Percentiles rank a stretch among this genome's conserved stretches.
These are phyloP conservation scores for Aromia moschata DNA, from an alignment of 2,888 invertebrate species.

Conservation along the genomic window DNA sequence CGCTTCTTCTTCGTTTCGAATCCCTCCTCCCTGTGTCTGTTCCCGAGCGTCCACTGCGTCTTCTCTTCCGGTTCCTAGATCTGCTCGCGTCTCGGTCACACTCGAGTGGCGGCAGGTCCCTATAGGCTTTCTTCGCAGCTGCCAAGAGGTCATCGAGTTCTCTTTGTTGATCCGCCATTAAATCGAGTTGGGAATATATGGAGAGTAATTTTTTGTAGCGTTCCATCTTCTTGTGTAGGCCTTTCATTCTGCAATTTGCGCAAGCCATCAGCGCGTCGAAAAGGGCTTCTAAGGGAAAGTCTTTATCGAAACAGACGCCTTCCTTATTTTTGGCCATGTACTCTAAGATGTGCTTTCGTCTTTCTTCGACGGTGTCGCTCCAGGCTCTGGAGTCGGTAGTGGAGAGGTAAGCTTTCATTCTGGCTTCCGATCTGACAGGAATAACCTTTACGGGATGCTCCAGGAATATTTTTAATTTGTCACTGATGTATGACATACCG, in stretches of 20 bases:
- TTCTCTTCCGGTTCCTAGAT: neutral
- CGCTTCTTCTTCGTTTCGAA: neutral
- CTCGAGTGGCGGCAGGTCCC: neutral
- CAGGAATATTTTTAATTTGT: neutral
- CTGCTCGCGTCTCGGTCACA: neutral
- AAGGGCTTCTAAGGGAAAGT: conserved; percentile 58
- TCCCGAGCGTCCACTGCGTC: neutral
- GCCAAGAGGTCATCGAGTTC: conserved; percentile 41
- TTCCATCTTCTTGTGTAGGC: conserved; percentile 64
- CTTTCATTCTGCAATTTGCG: conserved; percentile 66
- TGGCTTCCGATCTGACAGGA: conserved; percentile 63
- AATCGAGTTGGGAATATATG: conserved; percentile 47
- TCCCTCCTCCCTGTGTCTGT: neutral
- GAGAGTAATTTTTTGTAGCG: conserved; percentile 49
- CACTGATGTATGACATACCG: conserved; percentile 5
- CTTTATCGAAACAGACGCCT: conserved; percentile 53
- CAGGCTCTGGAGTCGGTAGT: conserved; percentile 69
- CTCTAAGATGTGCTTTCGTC: conserved; percentile 68
- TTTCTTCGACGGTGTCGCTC: conserved; percentile 67
- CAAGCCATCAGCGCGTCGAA: conserved; percentile 57
- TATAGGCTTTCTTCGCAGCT: neutral
- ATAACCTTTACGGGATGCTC: conserved; percentile 2
- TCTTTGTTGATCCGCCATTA: conserved; percentile 53
- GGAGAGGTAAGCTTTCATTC: conserved; percentile 66
- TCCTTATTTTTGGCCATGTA: conserved; percentile 39